Percentiles rank a stretch among this genome's conserved stretches.
phyloP scores from a whole-genome alignment of 2,888 invertebrate genomes.

The Cephus rjabovi region DNA sequence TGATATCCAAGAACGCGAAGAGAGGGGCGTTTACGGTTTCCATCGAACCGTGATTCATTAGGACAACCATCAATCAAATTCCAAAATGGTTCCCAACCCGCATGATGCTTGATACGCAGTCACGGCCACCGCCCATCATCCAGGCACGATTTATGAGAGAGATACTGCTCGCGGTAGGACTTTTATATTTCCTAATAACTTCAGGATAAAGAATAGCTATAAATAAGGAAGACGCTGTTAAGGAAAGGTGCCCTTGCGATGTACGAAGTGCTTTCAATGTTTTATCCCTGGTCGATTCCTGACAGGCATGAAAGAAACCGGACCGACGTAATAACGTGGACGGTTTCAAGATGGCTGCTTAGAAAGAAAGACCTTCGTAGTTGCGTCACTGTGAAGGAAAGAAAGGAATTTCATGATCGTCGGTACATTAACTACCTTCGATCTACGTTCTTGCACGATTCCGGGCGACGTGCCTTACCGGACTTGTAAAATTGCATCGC shows the following conservation, averaged over 20 bases:
- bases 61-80: constrained; percentile 34
- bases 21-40: constrained; percentile 6
- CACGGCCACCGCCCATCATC: constrained; percentile 27
- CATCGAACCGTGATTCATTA: constrained; percentile 31
- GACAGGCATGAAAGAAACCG: not conserved
- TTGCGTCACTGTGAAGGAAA: not conserved
- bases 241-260: not conserved
- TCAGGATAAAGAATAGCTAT: not conserved
- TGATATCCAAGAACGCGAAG: not conserved
- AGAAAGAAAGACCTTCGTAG: not conserved
- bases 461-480: not conserved
- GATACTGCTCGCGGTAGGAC: not conserved
- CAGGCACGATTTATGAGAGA: constrained; percentile 2
- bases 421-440: not conserved
- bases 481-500: not conserved
- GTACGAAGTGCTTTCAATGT: not conserved
- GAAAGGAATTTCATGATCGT: not conserved
- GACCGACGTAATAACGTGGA: not conserved
- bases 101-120: constrained; percentile 26
- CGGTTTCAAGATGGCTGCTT: not conserved
- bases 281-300: not conserved
- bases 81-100: constrained; percentile 29
- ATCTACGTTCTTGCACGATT: not conserved
- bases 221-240: not conserved
- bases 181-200: not conserved